Conservation (phyloP, 30 jellyfish, hydroid and myxozoan species). For the Aurelia coerulea region DNA sequence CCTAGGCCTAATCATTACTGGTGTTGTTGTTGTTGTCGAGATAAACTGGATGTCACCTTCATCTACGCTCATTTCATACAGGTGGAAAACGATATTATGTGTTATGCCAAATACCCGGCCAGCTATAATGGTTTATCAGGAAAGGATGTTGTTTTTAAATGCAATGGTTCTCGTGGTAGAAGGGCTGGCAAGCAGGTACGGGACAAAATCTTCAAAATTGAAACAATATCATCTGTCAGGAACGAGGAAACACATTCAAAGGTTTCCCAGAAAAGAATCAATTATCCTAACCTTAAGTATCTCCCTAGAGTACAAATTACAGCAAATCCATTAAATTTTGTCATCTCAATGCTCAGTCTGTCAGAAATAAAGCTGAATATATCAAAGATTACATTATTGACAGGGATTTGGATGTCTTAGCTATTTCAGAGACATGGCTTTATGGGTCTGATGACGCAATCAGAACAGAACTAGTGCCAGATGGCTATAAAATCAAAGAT, state of each 20-base stretch:
- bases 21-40: no score
- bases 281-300: neutral
- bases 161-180: no score
- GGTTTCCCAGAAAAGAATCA: neutral
- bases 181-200: no score
- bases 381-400: neutral
- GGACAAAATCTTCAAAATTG: no score
- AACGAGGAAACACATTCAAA: no score
- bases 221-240: no score
- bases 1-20: constrained; percentile 2
- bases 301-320: neutral
- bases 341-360: constrained; percentile 5
- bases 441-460: no score
- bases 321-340: neutral
- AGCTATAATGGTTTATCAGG: no score
- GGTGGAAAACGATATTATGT: constrained; percentile 3
- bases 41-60: neutral
- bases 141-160: no score
- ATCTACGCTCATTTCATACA: neutral
- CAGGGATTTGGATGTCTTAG: neutral
- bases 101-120: neutral
- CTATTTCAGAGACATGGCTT: no score
- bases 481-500: no score
- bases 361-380: constrained; percentile 1
- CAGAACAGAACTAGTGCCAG: no score